Base-by-base conservation (phyloP, 2,113 vertebrate genomes). In the Alligator sinensis region DNA sequence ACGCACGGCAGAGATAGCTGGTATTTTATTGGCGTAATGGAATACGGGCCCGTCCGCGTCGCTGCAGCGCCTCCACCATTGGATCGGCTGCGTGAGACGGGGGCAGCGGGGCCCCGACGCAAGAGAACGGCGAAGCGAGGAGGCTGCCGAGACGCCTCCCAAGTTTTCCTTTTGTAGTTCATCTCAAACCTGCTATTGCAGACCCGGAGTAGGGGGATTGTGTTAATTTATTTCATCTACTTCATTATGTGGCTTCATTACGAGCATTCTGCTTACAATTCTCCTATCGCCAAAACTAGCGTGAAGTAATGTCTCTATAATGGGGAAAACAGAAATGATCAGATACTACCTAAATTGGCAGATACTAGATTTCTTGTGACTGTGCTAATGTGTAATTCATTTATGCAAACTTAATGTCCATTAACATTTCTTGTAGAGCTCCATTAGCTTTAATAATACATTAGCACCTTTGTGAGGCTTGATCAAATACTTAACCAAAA, bases 391-490 rank as follows among this genome's bases (percentile, higher is more conserved):
- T 95, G 98, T 98, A 98, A 98, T 98, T 98, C 98, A 98, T 98
- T 98, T 98, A 98, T 98, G 98, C 98, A 98, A 98, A 98, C 97
- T 97, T 98, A 97, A 98, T 97, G 97, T 97, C 98, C 98, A 98
- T 98, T 98, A 98, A 97, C 98, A 97, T 98, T 97, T 97, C 97
- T 97, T 95, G 97, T 97, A 97, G 97, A 97, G 97, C 98, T 97
- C 97, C 97, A 98, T 98, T 98, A 98, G 97, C 97, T 98, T 98
- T 98, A 98, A 98, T 98, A 98, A 98, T 98, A 90, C 97, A 98
- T 98, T 96, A 97, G 96, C 96, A 98, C 97, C 96, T 98, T 97
- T 96, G 98, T 97, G 97, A 97, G 97, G 98, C 97, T 97, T 97
- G 97, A 97, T 97, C 96, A 95, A 97, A 97, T 95, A 83, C 94